Evolutionary conservation across 2,113 vertebrate species (phyloP).

Genomic region (Gadus macrocephalus): DNA sequence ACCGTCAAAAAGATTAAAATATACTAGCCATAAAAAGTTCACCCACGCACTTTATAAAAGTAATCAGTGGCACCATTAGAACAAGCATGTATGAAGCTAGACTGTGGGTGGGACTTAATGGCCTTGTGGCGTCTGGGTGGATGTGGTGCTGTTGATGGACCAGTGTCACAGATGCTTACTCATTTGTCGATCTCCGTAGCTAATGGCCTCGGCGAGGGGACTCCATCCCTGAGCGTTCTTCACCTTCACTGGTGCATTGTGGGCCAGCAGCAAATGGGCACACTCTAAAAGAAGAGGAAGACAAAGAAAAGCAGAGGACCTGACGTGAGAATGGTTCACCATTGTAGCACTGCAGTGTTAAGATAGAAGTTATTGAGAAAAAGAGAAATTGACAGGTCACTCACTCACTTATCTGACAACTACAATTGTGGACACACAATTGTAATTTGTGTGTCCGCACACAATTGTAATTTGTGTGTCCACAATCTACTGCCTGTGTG

Average conservation of each 20-base stretch:
- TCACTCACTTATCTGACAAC: background rate
- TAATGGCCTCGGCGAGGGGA: constrained; percentile 98
- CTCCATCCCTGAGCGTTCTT: constrained; percentile 99
- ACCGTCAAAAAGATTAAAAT: too few species aligned
- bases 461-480: too few species aligned
- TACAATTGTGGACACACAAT: background rate
- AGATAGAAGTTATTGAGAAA: too few species aligned
- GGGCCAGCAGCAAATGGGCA: constrained; percentile 96
- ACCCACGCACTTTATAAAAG: too few species aligned
- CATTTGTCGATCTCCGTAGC: constrained; percentile 99
- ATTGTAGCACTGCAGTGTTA: background rate
- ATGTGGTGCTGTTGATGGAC: too few species aligned
- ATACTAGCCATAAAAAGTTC: too few species aligned
- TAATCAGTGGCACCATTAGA: too few species aligned
- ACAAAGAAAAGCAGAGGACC: constrained; percentile 1
- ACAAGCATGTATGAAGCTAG: too few species aligned
- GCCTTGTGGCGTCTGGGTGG: too few species aligned
- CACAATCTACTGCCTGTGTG: too few species aligned
- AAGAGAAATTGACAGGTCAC: background rate
- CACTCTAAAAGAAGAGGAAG: constrained; percentile 80
- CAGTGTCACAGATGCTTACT: constrained; percentile 74
- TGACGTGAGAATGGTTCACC: background rate
- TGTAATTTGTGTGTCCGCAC: too few species aligned
- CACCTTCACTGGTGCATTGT: constrained; percentile 99
- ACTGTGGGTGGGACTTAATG: too few species aligned